These are phyloP conservation scores for Corythornis madagascariensis DNA, from an alignment of 2,113 vertebrate species.

Conservation along the genomic window DNA sequence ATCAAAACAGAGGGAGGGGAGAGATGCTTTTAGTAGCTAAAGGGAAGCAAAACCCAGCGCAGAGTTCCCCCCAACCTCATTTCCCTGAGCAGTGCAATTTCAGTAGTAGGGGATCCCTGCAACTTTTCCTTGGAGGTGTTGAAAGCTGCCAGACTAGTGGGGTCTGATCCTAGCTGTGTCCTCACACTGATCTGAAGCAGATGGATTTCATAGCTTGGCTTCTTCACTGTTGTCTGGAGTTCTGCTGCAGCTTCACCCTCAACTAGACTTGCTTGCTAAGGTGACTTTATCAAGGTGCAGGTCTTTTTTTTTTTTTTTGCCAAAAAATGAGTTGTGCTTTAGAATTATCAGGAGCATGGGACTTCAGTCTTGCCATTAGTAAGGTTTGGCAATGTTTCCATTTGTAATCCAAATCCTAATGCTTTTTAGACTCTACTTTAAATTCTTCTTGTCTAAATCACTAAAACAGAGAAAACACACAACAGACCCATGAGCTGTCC, in stretches of 20 bases:
- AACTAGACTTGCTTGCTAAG: not conserved
- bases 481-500: not conserved
- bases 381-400: conserved; percentile 18
- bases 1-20: conserved; percentile 25
- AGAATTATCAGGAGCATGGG: not conserved
- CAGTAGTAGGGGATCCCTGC: not conserved
- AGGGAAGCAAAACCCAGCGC: not conserved
- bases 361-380: not conserved
- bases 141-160: not conserved
- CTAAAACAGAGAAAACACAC: not conserved
- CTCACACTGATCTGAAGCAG: not conserved
- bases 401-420: conserved; percentile 34
- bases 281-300: not conserved
- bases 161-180: not conserved
- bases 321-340: not conserved
- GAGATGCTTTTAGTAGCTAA: not conserved
- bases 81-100: not conserved
- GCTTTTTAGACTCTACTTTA: conserved; percentile 16
- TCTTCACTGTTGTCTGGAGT: not conserved
- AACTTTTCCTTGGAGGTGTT: not conserved
- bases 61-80: not conserved
- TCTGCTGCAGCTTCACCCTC: not conserved
- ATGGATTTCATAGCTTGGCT: not conserved
- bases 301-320: not conserved
- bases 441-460: not conserved